Base-by-base conservation (phyloP, 2,797 vertebrate genomes). In the Diglossa cyanea region DNA sequence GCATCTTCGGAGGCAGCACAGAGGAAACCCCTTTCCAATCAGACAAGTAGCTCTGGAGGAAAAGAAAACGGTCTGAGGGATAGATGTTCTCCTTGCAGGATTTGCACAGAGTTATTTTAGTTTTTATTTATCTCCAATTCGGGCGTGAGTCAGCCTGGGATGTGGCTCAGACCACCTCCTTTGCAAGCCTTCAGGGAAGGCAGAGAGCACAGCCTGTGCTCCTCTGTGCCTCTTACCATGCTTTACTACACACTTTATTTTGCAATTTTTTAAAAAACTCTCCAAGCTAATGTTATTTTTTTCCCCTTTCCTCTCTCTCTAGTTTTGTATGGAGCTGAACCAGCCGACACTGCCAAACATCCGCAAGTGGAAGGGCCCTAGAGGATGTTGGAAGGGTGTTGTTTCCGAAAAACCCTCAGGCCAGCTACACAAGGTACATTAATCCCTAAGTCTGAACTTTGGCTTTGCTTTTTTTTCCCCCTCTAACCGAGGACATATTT, bases 251-350 rank as follows among this genome's bases (percentile, higher is more conserved):
- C 15, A 26, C 60, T 70, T 76, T 73, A 17, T 57, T 80, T 73
- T 88, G 63, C 17, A n/a, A 2, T 73, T 21, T 72, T 21, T 5
- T 10, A 2, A 7, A 7, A 67, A 74, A 28, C 17, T 25, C 18
- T 61, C 24, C 11, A 25, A 88, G 28, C 61, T 65, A 68, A 90
- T 82, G 10, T 7, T 67, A 48, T 67, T 74, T 60, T 51, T 70
- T 37, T 4, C 5, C 31, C 21, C 21, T 91, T 90, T 88, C 79
- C 83, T 93, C 68, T 76, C 93, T 91, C 97, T 97, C 62, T 97
- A 99, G 99, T 99, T 99, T 93, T 99, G 99, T 87, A 86, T 79
- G 54, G 99, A 99, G 97, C 97, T 99, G 82, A 99, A 99, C 98
- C 99, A 99, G 88, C 98, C 98, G 0, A 98, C 97, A 1, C 97